Evolutionary conservation across 2,797 vertebrate genomes (phyloP), one percentile per base, ranked within the genome.

Genomic region (Sebastiscus albofasciatus): DNA sequence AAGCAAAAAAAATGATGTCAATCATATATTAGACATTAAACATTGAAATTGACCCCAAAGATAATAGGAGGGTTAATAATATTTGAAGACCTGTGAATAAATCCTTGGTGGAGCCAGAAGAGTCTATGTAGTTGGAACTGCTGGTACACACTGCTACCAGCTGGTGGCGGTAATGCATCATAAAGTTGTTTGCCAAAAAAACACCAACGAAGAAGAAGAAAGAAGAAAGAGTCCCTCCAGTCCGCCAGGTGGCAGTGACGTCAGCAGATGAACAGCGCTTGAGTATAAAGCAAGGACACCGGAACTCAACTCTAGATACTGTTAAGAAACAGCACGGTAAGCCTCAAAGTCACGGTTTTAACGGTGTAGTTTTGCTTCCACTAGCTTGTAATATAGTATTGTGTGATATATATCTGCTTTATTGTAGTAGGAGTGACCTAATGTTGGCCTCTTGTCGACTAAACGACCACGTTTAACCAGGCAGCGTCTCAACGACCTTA

Each of bases 281-380:
- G 0, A 5, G 36, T 6, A 10, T 59, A 33, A 26, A 12, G 31
- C 8, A 77, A 84, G 79, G 9, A 56, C 67, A 86, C 66, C 66
- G 84, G 82, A 85, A 71, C 2, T 8, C 2, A 0, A 1, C 5
- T 0, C 24, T 24, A 49, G 67, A 80, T 54, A 58, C 62, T 2
- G 27, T 6, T 12, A 54, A 60, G 27, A 8, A 74, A n/a, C 20
- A 58, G 46, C 7, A 81, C 73, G 72, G 94, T 95, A 74, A 91
- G 87, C 16, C 0, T 89, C 87, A 93, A 93, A 92, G 90, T 93
- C 91, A 93, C 13, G 1, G 2, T 10, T 66, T 5, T n/a, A 49
- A 65, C 4, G 0, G 0, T 3, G 4, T 26, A 42, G 0, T 27
- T 76, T 52, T 0, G 0, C 1, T 24, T 60, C 0, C 0, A 4